Evolutionary conservation across 1,140 invertebrate genomes (phyloP).

Genomic region (Rhagoletis pomonella): DNA sequence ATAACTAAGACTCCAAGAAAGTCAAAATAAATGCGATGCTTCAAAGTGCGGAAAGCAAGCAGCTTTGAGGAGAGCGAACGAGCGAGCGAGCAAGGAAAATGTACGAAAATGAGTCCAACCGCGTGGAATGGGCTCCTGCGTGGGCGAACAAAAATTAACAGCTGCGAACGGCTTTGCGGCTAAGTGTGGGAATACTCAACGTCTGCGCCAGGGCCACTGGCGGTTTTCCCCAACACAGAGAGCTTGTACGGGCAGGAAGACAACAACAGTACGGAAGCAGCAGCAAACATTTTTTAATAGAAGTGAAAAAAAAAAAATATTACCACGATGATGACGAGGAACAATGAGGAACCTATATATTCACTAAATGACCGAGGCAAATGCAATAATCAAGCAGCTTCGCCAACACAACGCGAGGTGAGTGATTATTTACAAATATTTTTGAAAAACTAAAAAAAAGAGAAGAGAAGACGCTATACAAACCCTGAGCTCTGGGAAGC

Average conservation of each 20-base stretch:
- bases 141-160: neutral
- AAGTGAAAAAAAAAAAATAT: neutral
- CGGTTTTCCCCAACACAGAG: neutral
- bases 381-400: constrained; percentile 13
- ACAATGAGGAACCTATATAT: neutral
- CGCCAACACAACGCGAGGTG: constrained; percentile 37
- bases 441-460: too few species aligned
- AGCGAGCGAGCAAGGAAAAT: neutral
- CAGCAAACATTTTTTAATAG: neutral
- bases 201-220: neutral
- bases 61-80: neutral
- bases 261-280: neutral
- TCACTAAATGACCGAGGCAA: neutral
- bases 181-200: neutral
- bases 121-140: neutral
- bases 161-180: neutral
- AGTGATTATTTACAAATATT: neutral
- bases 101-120: constrained; percentile 38
- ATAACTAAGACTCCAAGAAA: constrained; percentile 44
- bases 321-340: neutral
- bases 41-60: neutral
- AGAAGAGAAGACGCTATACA: too few species aligned
- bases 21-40: neutral
- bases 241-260: constrained; percentile 4
- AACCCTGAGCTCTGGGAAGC: too few species aligned